A percentile compares a stretch with the other conserved stretches of the same genome.
These are phyloP conservation scores for Plebejus argus DNA, from an alignment of 2,888 invertebrate species.

Conservation along the genomic window DNA sequence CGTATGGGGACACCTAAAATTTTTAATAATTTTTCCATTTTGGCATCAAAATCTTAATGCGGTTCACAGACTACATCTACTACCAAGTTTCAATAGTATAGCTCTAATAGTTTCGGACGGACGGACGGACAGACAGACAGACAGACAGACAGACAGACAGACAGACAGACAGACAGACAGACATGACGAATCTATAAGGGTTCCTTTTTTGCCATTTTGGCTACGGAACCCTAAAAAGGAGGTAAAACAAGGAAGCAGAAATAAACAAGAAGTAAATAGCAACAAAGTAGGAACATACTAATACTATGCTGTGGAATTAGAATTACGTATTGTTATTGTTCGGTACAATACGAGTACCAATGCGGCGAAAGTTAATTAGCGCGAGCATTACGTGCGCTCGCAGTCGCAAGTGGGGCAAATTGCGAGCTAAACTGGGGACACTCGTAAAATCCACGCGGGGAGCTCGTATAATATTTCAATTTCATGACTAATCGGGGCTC, in stretches of 20 bases:
- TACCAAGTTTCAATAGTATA: too few relatives aligned
- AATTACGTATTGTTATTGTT: slow-evolving; percentile 22
- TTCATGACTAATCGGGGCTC: neutral
- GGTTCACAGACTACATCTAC: too few relatives aligned
- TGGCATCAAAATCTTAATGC: too few relatives aligned
- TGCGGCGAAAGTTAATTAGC: slow-evolving; percentile 29
- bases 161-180: too few relatives aligned
- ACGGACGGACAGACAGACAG: too few relatives aligned
- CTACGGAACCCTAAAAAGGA: too few relatives aligned
- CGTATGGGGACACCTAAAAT: too few relatives aligned
- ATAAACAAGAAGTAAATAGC: slow-evolving; percentile 1
- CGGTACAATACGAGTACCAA: slow-evolving; percentile 30
- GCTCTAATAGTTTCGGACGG: too few relatives aligned
- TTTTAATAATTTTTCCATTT: too few relatives aligned
- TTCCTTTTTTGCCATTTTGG: too few relatives aligned
- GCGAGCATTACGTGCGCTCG: slow-evolving; percentile 10
- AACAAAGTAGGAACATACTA: neutral
- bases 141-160: too few relatives aligned
- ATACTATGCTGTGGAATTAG: neutral
- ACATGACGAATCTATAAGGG: too few relatives aligned
- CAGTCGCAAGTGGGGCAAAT: slow-evolving; percentile 22
- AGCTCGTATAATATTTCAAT: slow-evolving; percentile 48
- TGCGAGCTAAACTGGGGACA: slow-evolving; percentile 47
- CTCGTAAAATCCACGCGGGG: slow-evolving; percentile 60
- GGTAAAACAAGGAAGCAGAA: neutral